phyloP scores from a whole-genome alignment of 2,113 vertebrate species.

The Grallaria varia region DNA sequence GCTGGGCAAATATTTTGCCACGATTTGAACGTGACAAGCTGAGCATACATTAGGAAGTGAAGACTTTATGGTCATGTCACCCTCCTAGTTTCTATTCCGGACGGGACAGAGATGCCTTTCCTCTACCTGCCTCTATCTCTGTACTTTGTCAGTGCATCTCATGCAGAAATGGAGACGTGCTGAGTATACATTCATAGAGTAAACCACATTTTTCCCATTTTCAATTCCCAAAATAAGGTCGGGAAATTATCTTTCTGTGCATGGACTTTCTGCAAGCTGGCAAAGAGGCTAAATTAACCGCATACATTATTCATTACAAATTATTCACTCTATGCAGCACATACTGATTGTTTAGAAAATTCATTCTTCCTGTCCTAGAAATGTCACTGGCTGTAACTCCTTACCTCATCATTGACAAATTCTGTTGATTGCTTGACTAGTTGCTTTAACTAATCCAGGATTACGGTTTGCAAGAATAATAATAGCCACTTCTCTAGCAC shows the following conservation, averaged over 20 bases:
- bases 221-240: neutral
- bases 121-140: neutral
- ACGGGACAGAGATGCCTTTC: neutral
- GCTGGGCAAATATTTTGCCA: neutral
- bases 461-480: slow-evolving; percentile 12
- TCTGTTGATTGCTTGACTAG: slow-evolving; percentile 55
- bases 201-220: neutral
- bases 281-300: slow-evolving; percentile 56
- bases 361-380: slow-evolving; percentile 65
- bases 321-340: slow-evolving; percentile 51
- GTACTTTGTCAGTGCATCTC: neutral
- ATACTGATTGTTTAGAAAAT: slow-evolving; percentile 63
- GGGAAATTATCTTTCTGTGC: slow-evolving; percentile 28
- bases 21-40: neutral
- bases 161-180: neutral
- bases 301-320: slow-evolving; percentile 65
- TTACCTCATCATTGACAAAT: slow-evolving; percentile 42
- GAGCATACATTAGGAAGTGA: neutral
- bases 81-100: neutral
- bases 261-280: slow-evolving; percentile 51
- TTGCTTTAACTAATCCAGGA: slow-evolving; percentile 46
- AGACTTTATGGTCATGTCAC: neutral
- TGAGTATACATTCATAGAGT: neutral
- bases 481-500: neutral
- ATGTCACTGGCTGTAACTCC: slow-evolving; percentile 60